Conservation (phyloP, 1,140 invertebrate genomes). For the Pseudomyrmex pallidus region DNA sequence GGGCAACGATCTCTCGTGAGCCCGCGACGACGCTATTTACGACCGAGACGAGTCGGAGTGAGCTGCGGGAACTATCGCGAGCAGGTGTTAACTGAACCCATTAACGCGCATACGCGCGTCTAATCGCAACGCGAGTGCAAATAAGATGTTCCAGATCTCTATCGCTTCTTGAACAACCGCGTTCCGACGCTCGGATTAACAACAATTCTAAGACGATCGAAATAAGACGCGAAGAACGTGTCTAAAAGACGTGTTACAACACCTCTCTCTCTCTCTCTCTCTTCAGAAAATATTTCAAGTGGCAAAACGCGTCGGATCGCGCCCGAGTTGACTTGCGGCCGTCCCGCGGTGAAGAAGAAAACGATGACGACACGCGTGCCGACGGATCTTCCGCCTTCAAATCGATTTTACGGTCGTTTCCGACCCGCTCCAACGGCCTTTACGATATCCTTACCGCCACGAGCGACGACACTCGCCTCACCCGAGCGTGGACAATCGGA, state of each 20-base stretch:
- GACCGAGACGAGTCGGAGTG: not conserved
- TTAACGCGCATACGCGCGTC: not conserved
- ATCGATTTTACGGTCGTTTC: slow-evolving; percentile 8
- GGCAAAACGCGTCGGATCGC: no score
- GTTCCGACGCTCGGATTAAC: not conserved
- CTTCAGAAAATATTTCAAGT: no score
- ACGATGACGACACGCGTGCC: not conserved
- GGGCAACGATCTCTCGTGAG: slow-evolving; percentile 2
- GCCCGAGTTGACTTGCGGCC: no score
- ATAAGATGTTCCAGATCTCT: not conserved
- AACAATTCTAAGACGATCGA: not conserved
- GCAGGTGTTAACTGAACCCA: slow-evolving; percentile 9
- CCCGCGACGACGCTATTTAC: not conserved
- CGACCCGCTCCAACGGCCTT: not conserved
- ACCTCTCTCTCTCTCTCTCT: no score
- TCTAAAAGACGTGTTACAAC: no score
- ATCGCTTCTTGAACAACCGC: not conserved
- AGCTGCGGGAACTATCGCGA: not conserved
- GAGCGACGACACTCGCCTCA: not conserved
- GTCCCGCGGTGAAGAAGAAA: no score
- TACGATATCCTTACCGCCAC: not conserved
- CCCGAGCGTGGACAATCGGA: not conserved
- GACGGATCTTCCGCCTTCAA: not conserved
- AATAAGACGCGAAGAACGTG: no score
- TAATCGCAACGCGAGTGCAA: not conserved